Evolutionary conservation across 2,113 vertebrate genomes (phyloP).

Genomic region (Taxidea taxus): DNA sequence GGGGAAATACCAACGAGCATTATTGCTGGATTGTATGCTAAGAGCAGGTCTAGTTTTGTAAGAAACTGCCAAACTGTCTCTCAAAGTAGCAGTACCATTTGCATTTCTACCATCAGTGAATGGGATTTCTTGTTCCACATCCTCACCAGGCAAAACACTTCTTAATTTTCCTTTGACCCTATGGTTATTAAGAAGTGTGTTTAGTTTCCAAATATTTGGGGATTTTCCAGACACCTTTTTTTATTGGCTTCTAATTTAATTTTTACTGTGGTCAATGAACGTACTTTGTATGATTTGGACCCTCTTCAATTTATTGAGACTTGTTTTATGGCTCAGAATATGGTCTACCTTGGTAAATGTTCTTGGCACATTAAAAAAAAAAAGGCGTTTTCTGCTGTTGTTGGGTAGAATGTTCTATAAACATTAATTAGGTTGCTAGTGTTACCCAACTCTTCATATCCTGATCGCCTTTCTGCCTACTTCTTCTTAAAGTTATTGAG

Average conservation of each 20-base stretch:
- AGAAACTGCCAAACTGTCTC: background rate
- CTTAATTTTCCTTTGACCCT: background rate
- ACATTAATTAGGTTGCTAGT: background rate
- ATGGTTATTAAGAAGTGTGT: background rate
- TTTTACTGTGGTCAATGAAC: background rate
- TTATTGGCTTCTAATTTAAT: conserved; percentile 23
- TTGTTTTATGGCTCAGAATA: background rate
- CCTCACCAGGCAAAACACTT: background rate
- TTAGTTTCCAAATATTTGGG: background rate
- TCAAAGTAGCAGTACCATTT: background rate
- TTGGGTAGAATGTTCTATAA: background rate
- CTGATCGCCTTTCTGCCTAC: background rate
- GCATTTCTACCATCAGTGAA: background rate
- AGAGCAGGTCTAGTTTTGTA: background rate
- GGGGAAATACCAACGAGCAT: background rate
- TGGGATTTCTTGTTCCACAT: background rate
- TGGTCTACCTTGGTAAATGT: background rate
- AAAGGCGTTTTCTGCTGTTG: background rate
- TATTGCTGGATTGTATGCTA: background rate
- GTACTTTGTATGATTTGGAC: background rate
- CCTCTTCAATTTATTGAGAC: background rate
- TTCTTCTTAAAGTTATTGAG: background rate
- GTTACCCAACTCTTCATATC: background rate
- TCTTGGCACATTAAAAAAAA: background rate
- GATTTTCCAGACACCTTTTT: conserved; percentile 18